Evolutionary conservation across 2,888 invertebrate genomes (phyloP), one percentile per base, ranked within the genome.

Genomic region (Zootermopsis nevadensis): DNA sequence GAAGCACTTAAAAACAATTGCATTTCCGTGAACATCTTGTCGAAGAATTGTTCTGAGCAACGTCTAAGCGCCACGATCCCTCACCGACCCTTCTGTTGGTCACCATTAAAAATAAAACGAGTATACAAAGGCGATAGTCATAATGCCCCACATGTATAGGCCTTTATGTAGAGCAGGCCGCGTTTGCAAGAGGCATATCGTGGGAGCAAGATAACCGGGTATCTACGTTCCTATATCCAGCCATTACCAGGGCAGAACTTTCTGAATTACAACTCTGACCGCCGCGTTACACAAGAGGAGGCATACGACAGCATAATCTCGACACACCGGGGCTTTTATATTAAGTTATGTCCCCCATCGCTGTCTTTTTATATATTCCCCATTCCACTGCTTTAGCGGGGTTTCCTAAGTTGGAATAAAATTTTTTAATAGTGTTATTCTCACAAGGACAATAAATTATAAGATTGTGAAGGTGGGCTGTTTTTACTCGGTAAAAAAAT

Each of bases 371-470:
- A 35, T 79, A 22, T 33, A 55, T 55, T 77, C 48, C 55, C 30
- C 55, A 55, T 27, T 15, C 66, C 30, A 24, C 48, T 15, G 15
- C 74, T 55, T 55, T 55, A 74, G n/a, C 33, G 35, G n/a, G 35
- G 33, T 60, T 79, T 33, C 79, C 66, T 66, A 79, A 66, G 60
- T 79, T 60, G 27, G 66, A 79, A 79, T 79, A 79, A 79, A 79
- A 53, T 66, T 66, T 79, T 66, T 79, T 79, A 79, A 79, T 79
- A 79, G 79, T 66, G 79, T 79, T 79, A 79, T 66, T 66, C 79
- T 79, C 79, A 24, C 27, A 79, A 79, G 79, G 66, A 60, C 79
- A 38, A 79, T 79, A 79, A 79, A 79, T 79, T 35, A 79, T 66
- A 55, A 79, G 66, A 79, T 35, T 35, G 60, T 79, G 79, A 66